Percentiles rank a stretch among this genome's conserved stretches.
These are phyloP conservation scores for Micromesistius poutassou DNA, from an alignment of 2,797 vertebrate genomes.

Conservation along the genomic window DNA sequence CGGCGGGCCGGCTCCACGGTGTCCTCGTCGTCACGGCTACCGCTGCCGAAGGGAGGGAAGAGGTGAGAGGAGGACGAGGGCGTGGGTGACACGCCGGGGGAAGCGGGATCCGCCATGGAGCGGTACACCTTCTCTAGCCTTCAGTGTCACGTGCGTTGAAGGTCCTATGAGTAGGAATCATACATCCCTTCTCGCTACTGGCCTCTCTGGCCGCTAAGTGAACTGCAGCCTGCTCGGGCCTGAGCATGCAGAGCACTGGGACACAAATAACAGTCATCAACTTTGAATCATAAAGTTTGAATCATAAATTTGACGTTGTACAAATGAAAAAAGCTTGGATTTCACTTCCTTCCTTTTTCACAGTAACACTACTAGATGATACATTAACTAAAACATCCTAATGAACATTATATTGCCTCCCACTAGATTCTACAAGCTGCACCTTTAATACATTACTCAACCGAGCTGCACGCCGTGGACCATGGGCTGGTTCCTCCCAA, in stretches of 20 bases:
- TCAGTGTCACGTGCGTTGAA: background rate
- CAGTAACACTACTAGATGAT: background rate
- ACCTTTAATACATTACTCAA: too few relatives aligned
- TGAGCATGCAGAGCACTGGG: background rate
- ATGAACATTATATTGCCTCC: too few relatives aligned
- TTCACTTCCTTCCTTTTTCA: background rate
- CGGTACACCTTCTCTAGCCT: background rate
- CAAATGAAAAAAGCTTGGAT: too few relatives aligned
- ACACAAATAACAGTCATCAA: background rate
- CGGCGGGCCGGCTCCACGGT: conserved; percentile 69
- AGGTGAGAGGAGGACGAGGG: background rate
- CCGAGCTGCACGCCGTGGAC: too few relatives aligned
- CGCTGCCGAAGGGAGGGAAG: background rate
- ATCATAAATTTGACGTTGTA: background rate
- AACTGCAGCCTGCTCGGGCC: background rate
- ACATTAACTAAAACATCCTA: too few relatives aligned
- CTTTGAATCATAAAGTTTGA: background rate
- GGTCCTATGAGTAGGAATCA: background rate
- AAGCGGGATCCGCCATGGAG: conserved; percentile 21
- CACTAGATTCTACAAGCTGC: too few relatives aligned
- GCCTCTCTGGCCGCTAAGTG: background rate
- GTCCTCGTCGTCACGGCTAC: conserved; percentile 84
- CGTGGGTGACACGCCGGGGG: background rate
- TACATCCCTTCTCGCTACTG: background rate
- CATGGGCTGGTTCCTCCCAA: background rate